Conservation (phyloP, 2,113 vertebrate species). For the Dunckerocampus dactyliophorus region DNA sequence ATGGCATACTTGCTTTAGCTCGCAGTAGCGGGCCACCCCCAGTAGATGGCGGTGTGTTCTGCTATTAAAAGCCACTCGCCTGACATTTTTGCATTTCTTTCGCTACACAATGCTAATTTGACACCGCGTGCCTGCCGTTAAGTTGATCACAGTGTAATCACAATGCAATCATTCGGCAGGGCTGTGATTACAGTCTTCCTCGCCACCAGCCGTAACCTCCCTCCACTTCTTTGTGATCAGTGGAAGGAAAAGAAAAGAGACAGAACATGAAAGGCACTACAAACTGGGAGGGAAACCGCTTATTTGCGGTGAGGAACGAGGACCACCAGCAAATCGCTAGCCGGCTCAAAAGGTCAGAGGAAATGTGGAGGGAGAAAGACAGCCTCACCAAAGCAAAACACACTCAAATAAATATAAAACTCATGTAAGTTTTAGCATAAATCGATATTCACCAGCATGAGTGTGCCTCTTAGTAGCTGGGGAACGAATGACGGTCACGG, state of each 20-base stretch:
- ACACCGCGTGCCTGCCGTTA: no score
- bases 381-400: neutral
- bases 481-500: neutral
- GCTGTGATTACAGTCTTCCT: constrained; percentile 41
- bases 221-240: constrained; percentile 31
- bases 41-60: constrained; percentile 23
- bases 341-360: neutral
- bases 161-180: constrained; percentile 9
- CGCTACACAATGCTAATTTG: no score
- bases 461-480: constrained; percentile 6
- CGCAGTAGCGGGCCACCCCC: constrained; percentile 6
- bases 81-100: no score
- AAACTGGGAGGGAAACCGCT: constrained; percentile 11
- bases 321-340: neutral
- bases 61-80: no score
- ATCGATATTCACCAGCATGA: constrained; percentile 38
- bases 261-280: constrained; percentile 7
- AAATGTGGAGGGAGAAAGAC: neutral
- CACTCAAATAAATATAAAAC: neutral
- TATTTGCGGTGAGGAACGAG: neutral
- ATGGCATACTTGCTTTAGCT: no score
- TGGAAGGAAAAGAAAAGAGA: constrained; percentile 8
- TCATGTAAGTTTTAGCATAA: neutral
- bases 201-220: neutral
- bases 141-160: no score